Conservation (phyloP, 2,888 invertebrate genomes). For the Rhingia campestris region DNA sequence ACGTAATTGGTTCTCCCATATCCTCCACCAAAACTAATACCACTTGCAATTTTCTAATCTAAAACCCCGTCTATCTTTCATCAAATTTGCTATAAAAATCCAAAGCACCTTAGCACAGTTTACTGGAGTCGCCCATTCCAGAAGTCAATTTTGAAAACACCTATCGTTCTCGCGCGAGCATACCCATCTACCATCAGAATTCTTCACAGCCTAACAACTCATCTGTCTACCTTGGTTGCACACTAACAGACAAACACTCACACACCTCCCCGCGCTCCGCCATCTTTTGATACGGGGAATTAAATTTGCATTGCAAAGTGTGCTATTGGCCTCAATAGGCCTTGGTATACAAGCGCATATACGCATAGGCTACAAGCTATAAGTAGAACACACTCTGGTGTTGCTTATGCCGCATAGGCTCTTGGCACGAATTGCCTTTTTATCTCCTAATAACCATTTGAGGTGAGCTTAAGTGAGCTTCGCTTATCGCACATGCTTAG, state of each 20-base stretch:
- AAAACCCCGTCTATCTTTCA: no score
- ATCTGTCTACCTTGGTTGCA: not conserved
- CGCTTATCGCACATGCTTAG: conserved; percentile 66
- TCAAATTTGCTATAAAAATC: no score
- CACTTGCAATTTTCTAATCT: no score
- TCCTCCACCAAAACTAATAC: no score
- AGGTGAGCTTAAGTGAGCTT: conserved; percentile 66
- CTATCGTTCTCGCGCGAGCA: no score
- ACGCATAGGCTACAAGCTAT: conserved; percentile 1
- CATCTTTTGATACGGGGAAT: conserved; percentile 35
- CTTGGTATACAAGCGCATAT: conserved; percentile 4
- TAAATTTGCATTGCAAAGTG: conserved; percentile 68
- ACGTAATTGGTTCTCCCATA: no score
- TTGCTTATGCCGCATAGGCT: conserved; percentile 8
- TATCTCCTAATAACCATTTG: conserved; percentile 69
- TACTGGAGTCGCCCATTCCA: no score
- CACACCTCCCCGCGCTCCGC: not conserved
- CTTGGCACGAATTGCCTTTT: conserved; percentile 48
- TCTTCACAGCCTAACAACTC: no score
- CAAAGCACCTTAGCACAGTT: no score
- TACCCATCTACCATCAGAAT: no score
- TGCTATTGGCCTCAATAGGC: conserved; percentile 63
- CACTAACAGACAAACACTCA: conserved; percentile 4
- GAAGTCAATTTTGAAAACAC: no score
- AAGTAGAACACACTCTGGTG: conserved; percentile 16